These are phyloP conservation scores for Rhinolophus sinicus DNA, from an alignment of 2,113 vertebrate genomes.

Conservation along the genomic window DNA sequence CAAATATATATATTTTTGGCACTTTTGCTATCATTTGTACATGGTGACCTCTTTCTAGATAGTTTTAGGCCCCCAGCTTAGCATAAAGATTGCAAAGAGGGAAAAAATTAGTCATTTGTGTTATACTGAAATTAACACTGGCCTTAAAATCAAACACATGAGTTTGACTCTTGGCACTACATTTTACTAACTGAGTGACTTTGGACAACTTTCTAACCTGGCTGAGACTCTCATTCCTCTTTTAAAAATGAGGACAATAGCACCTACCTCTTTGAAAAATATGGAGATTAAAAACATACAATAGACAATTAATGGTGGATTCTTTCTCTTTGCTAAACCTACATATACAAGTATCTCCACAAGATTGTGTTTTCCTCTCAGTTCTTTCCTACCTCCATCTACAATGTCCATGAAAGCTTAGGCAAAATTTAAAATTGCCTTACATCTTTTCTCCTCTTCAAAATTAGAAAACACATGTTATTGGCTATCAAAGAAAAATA, in stretches of 20 bases:
- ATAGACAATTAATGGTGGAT: not conserved
- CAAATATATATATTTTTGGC: not conserved
- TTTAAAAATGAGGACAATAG: not conserved
- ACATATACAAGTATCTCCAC: not conserved
- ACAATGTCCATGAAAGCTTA: not conserved
- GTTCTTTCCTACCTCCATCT: not conserved
- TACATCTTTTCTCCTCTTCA: not conserved
- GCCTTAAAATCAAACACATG: not conserved
- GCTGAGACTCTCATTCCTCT: not conserved
- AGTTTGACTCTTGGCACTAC: not conserved
- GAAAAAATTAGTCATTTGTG: not conserved
- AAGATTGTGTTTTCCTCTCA: not conserved
- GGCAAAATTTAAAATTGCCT: not conserved
- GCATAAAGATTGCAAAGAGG: not conserved
- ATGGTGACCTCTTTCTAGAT: not conserved
- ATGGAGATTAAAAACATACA: not conserved
- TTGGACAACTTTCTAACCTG: not conserved
- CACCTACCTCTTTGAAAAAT: not conserved
- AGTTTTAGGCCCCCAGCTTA: not conserved
- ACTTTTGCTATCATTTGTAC: not conserved
- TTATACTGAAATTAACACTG: not conserved
- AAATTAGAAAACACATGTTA: not conserved
- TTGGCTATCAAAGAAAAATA: not conserved
- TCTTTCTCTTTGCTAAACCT: not conserved
- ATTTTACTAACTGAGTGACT: not conserved